Conservation (phyloP, 2,113 vertebrate genomes). For the Collichthys lucidus region DNA sequence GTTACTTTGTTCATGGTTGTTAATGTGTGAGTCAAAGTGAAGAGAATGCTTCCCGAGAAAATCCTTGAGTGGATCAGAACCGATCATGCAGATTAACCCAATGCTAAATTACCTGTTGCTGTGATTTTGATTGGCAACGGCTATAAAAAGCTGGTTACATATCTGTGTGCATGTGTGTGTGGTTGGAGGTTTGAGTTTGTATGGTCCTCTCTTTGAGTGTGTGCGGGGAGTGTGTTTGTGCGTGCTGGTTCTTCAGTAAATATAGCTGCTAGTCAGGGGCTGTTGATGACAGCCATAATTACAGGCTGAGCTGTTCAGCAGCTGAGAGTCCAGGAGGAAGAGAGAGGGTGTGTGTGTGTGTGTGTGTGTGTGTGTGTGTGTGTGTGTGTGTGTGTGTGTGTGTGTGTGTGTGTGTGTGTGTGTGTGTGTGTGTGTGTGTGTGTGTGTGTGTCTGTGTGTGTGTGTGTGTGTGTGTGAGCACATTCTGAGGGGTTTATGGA, state of each 20-base stretch:
- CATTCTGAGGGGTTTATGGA: conserved; percentile 47
- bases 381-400: no score
- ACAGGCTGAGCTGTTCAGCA: conserved; percentile 77
- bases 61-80: conserved; percentile 22
- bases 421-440: no score
- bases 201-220: conserved; percentile 15
- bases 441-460: conserved; percentile 5
- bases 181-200: background rate
- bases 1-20: background rate
- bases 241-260: conserved; percentile 69
- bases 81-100: background rate
- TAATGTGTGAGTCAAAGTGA: background rate
- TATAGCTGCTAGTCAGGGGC: conserved; percentile 80
- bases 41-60: conserved; percentile 13
- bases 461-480: conserved; percentile 33
- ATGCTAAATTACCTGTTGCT: conserved; percentile 43
- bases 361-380: background rate
- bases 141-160: conserved; percentile 28
- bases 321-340: conserved; percentile 73
- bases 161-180: conserved; percentile 2
- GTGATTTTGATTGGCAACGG: conserved; percentile 34
- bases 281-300: conserved; percentile 84
- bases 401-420: background rate
- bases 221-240: conserved; percentile 5
- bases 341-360: conserved; percentile 4